phyloP scores from a whole-genome alignment of 2,113 vertebrate genomes.

The Dromaius novaehollandiae region DNA sequence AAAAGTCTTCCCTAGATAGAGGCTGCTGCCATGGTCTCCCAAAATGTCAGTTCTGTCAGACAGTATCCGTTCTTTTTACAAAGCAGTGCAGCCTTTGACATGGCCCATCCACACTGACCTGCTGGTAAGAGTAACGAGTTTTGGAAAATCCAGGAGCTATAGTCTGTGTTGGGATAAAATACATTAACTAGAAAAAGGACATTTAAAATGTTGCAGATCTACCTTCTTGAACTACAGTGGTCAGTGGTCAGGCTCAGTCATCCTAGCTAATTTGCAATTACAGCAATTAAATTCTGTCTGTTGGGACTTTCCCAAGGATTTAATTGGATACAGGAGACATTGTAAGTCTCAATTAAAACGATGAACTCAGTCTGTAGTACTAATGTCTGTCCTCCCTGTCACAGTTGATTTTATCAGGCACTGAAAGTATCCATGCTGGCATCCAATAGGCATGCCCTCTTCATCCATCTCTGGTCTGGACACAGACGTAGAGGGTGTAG shows the following conservation, averaged over 20 bases:
- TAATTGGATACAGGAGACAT: background rate
- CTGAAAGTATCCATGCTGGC: background rate
- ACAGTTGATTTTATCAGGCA: constrained; percentile 1
- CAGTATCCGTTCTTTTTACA: background rate
- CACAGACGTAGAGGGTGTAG: background rate
- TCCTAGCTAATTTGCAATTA: background rate
- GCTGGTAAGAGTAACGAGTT: background rate
- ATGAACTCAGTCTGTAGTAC: constrained; percentile 24
- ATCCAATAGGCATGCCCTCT: background rate
- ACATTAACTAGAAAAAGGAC: background rate
- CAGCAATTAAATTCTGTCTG: background rate
- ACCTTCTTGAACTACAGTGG: background rate
- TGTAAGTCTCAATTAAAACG: background rate
- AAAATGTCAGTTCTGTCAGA: background rate
- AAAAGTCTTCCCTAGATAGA: background rate
- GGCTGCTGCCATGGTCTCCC: background rate
- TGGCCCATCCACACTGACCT: background rate
- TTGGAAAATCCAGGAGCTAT: background rate
- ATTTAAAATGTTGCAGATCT: background rate
- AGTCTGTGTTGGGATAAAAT: background rate
- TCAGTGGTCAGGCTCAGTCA: background rate
- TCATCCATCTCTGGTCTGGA: background rate
- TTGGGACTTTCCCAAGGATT: constrained; percentile 19
- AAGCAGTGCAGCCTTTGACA: background rate
- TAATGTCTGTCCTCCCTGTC: background rate